Evolutionary conservation across 2,113 vertebrate genomes (phyloP).

Genomic region (Archilochus colubris): DNA sequence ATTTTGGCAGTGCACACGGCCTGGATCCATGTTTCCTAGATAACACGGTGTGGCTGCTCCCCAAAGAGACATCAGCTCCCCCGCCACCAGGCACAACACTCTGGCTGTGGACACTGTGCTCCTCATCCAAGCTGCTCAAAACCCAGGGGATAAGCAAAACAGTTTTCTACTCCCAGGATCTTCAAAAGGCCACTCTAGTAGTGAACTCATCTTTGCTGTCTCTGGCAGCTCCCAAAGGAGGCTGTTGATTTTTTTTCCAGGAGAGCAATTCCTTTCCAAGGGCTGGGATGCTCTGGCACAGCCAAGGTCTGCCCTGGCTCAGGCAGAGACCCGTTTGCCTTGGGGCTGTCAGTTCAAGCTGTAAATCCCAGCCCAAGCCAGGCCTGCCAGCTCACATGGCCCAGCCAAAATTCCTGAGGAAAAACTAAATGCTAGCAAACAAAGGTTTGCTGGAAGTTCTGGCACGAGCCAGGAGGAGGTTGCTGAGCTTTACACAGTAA

Average conservation of each 20-base stretch:
- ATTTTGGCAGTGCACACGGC: neutral
- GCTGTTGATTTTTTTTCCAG: neutral
- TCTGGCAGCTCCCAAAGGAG: neutral
- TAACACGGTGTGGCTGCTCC: neutral
- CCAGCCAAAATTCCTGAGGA: constrained; percentile 11
- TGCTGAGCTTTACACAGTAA: neutral
- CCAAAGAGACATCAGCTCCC: neutral
- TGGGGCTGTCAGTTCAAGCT: neutral
- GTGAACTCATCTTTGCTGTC: neutral
- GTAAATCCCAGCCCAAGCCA: neutral
- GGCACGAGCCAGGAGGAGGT: neutral
- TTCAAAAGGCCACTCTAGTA: neutral
- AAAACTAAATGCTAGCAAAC: neutral
- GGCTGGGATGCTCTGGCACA: rapidly evolving
- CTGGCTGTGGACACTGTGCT: rapidly evolving
- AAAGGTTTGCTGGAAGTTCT: neutral
- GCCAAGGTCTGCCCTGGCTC: neutral
- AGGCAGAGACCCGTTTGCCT: neutral
- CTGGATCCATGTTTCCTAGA: neutral
- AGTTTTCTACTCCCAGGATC: neutral
- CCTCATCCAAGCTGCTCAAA: neutral
- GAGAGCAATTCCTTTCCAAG: neutral
- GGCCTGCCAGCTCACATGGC: neutral
- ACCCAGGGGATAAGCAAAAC: neutral
- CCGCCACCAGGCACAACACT: neutral